Percentiles rank a stretch among this genome's conserved stretches.
These are phyloP conservation scores for Sphenodon punctatus DNA, from an alignment of 2,797 vertebrate species.

Conservation along the genomic window DNA sequence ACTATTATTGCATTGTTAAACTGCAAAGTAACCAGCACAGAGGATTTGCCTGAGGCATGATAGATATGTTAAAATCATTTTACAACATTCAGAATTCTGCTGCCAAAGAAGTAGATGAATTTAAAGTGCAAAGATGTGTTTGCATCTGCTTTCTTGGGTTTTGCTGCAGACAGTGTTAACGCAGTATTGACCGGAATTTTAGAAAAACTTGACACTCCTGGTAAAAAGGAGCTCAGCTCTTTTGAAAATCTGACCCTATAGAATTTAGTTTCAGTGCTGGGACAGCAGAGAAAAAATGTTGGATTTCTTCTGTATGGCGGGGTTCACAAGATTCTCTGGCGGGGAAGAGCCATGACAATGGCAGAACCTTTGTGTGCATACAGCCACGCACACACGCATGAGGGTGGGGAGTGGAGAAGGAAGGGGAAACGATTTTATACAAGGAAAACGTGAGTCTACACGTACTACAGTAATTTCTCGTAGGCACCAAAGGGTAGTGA, in stretches of 20 bases:
- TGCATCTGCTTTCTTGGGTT: background rate
- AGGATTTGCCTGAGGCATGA: background rate
- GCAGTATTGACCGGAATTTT: background rate
- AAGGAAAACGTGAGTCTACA: background rate
- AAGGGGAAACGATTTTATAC: background rate
- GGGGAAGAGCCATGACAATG: background rate
- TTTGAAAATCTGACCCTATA: background rate
- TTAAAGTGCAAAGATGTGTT: background rate
- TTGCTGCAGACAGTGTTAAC: background rate
- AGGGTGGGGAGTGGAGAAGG: background rate
- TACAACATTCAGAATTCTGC: background rate
- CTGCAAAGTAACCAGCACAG: background rate
- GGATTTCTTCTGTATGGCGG: background rate
- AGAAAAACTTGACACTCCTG: background rate
- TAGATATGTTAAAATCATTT: background rate
- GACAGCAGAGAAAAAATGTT: background rate
- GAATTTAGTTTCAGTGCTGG: background rate
- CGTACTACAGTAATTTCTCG: background rate
- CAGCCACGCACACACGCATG: too few relatives aligned
- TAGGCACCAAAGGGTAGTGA: too few relatives aligned
- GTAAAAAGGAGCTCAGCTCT: background rate
- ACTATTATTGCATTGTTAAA: background rate
- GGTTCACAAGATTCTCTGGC: background rate
- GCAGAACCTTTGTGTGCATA: background rate
- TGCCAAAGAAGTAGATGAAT: background rate